Evolutionary conservation across 1,140 invertebrate species (phyloP), one percentile per base, ranked within the genome.

Genomic region (Antheraea mylitta): DNA sequence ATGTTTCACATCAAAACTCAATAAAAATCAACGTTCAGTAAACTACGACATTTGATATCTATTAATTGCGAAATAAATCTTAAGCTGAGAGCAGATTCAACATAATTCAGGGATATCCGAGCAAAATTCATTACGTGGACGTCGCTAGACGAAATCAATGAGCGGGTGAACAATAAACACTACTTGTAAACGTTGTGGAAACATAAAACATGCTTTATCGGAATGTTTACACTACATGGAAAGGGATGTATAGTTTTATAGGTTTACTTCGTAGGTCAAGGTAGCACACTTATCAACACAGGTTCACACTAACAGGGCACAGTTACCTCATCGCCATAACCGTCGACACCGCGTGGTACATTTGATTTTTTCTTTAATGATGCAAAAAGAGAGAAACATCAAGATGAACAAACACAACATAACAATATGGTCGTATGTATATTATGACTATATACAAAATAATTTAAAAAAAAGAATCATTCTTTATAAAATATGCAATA

Each of bases 301-400:
- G 65, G 71, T 64, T 71, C 75, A 82, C 76, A 86, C 86, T 83
- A 88, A 90, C 79, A 75, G 87, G 88, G 84, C 81, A 83, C 74
- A 77, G 78, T 96, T 97, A 98, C 96, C 96, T 98, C 96, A 97
- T 96, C 78, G 96, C 95, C 91, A 98, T 96, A 90, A 98, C 96
- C 86, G 96, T 96, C 73, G 96, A 97, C 84, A 98, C 97, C 85
- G 97, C 96, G 94, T 97, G 96, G 94, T 97, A 97, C 96, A 98
- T 97, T 95, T 96, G 95, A 94, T 96, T 95, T 94, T 95, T 95
- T 95, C 95, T 95, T 87, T 90, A 89, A 79, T 62, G 88, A 85
- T 93, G 92, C 92, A 92, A 92, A 88, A 92, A 92, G 87, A 93
- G 80, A 93, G 92, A 91, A 93, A 92, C 92, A 94, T 91, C 91